Base-by-base conservation (phyloP, 2,113 vertebrate species). In the Cyanoderma ruficeps region DNA sequence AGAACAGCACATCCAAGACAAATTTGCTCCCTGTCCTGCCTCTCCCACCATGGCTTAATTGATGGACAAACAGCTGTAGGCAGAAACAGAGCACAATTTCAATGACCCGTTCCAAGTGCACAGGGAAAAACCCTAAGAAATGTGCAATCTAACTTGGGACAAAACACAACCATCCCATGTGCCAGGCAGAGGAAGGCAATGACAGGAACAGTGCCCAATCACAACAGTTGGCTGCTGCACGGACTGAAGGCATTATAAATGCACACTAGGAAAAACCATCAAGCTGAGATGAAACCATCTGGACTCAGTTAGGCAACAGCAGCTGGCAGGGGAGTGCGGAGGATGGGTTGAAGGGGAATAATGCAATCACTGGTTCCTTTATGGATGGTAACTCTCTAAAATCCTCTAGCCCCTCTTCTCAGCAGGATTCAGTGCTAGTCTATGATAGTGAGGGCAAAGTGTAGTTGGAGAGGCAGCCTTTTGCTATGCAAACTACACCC, bases 281-380 rank as follows among this genome's bases (percentile, higher is more conserved):
- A 89, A 92, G 80, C 87, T 92, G 68, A 96, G 80, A 37, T 79
- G 57, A 85, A 85, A 72, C 70, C 82, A 94, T 91, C 94, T 95
- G 93, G 87, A 94, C 63, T 61, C 84, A 89, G 74, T 57, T 49
- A 94, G 65, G 57, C 70, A 85, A 44, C 63, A 85, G 67, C 10
- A 22, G 70, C 89, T 91, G 89, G 74, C 81, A 80, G 42, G 25
- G 61, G 31, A 28, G 6, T 42, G 59, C 4, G 4, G 50, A 75
- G 53, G 15, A 6, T 49, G 49, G 70, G 85, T 92, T 91, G 91
- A 91, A 89, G 93, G 53, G 63, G 42, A 89, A 69, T 83, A 94
- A 87, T 65, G 53, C 61, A 91, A 57, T 77, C 81, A 68, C n/a
- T 72, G 25, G 1, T 63, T 94, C 69, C 47, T 92, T 93, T 86